Evolutionary conservation across 2,888 invertebrate genomes (phyloP), one percentile per base, ranked within the genome.

Genomic region (Lacanobia wlatinum): DNA sequence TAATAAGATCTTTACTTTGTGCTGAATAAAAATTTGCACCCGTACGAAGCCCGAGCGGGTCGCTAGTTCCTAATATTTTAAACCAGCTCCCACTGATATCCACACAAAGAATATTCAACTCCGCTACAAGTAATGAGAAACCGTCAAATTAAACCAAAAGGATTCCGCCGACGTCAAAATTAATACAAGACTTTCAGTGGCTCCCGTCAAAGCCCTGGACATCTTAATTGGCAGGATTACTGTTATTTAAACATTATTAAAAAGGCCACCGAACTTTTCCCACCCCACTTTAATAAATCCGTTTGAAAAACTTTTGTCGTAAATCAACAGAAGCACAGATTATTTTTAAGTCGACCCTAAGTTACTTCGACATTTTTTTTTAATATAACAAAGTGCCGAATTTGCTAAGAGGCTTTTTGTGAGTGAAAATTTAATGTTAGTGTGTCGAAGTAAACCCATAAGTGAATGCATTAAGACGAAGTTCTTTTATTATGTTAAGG

Each of bases 291-390:
- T 78, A 82, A 83, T 81, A 87, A 88, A 87, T 87, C 82, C 77
- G 70, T 76, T 85, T 84, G 66, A 18, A 62, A 71, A 88, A 88
- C 79, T 88, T 88, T 81, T 56, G 76, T 84, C 88, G 83, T 87
- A 87, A 88, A 88, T 88, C 88, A 85, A 83, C 83, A 83, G 76
- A 69, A 59, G 70, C 79, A 73, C 68, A 84, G 83, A 86, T 87
- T 87, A 87, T 86, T 87, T 85, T 80, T 68, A 82, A 85, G 79
- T 72, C 76, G 40, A 38, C 38, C 59, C 68, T 46, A 75, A 83
- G 62, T 84, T 78, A 80, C 66, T 61, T 76, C 61, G 66, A 74
- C 70, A 62, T 75, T 73, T 81, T 82, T 80, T 75, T 81, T 67
- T 61, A 75, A 79, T 86, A 60, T 64, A 58, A 68, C 70, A 59